phyloP scores from a whole-genome alignment of 1,140 invertebrate species.

The Eumeta japonica region DNA sequence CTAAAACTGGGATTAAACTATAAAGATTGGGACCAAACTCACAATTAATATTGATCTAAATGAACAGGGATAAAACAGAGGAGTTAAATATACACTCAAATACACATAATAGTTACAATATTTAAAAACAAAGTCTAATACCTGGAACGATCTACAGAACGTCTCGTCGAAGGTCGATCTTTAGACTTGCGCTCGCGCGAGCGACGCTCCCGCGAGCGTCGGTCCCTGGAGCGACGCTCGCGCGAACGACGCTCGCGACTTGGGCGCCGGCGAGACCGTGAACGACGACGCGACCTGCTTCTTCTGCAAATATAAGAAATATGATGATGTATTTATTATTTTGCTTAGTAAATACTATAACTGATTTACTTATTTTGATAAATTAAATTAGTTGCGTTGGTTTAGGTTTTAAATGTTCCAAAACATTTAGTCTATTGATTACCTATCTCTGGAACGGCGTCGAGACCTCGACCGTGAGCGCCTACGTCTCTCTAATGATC shows the following conservation, averaged over 20 bases:
- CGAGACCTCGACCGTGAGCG: conserved; percentile 51
- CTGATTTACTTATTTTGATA: too few species aligned
- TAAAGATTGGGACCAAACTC: too few species aligned
- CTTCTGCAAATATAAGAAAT: too few species aligned
- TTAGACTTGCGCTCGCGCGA: neutral
- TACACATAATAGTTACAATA: neutral
- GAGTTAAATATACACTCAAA: neutral
- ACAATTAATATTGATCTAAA: too few species aligned
- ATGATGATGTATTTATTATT: too few species aligned
- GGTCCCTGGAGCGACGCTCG: conserved; percentile 31
- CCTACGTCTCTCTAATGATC: conserved; percentile 58
- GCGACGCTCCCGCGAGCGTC: conserved; percentile 7
- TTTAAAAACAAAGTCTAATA: conserved; percentile 11
- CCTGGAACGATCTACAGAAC: conserved; percentile 37
- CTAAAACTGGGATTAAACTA: too few species aligned
- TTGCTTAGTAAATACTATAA: too few species aligned
- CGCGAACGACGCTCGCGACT: conserved; percentile 31
- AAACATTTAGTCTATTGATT: too few species aligned
- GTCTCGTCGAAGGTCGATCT: conserved; percentile 4
- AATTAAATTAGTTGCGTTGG: too few species aligned
- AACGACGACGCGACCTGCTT: neutral
- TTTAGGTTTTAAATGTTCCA: too few species aligned
- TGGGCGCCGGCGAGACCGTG: neutral
- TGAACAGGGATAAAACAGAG: too few species aligned
- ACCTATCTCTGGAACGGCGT: conserved; percentile 56